Conservation (phyloP, 1,140 invertebrate genomes). For the Laupala kohalensis region DNA sequence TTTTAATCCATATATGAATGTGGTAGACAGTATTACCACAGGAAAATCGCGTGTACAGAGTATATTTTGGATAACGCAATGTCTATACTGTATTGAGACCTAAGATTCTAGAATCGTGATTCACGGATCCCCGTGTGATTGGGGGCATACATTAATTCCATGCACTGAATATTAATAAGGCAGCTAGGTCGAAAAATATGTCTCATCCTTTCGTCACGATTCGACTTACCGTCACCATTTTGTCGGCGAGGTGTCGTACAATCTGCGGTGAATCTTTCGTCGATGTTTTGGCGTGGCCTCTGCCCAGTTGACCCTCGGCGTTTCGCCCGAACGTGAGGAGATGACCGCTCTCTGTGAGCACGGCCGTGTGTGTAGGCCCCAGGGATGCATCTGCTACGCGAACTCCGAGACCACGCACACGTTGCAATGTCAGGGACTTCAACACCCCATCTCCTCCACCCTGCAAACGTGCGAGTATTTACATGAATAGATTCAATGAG, state of each 20-base stretch:
- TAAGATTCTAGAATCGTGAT: too few species aligned
- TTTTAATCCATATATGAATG: too few species aligned
- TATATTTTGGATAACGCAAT: too few species aligned
- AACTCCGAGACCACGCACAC: conserved; percentile 27
- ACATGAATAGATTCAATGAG: too few species aligned
- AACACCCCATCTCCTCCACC: conserved; percentile 41
- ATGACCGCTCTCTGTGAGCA: conserved; percentile 50
- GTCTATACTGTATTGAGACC: too few species aligned
- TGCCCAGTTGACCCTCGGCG: conserved; percentile 41
- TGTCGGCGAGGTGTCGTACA: conserved; percentile 38
- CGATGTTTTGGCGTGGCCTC: conserved; percentile 30
- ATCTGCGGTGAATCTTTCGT: conserved; percentile 30
- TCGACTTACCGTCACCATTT: conserved; percentile 38
- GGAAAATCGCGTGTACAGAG: too few species aligned
- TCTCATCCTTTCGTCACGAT: too few species aligned
- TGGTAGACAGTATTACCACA: too few species aligned
- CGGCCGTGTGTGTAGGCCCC: conserved; percentile 40
- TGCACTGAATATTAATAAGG: too few species aligned
- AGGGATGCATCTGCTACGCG: conserved; percentile 38
- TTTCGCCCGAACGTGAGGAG: conserved; percentile 53
- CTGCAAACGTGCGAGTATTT: conserved; percentile 22
- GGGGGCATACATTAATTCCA: too few species aligned
- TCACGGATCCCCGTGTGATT: too few species aligned
- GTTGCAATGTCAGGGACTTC: conserved; percentile 31
- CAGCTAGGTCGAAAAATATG: too few species aligned